Percentiles rank a stretch among this genome's conserved stretches.
Evolutionary conservation across 2,113 vertebrate species (phyloP).

Genomic region (Sporophila hypoxantha): DNA sequence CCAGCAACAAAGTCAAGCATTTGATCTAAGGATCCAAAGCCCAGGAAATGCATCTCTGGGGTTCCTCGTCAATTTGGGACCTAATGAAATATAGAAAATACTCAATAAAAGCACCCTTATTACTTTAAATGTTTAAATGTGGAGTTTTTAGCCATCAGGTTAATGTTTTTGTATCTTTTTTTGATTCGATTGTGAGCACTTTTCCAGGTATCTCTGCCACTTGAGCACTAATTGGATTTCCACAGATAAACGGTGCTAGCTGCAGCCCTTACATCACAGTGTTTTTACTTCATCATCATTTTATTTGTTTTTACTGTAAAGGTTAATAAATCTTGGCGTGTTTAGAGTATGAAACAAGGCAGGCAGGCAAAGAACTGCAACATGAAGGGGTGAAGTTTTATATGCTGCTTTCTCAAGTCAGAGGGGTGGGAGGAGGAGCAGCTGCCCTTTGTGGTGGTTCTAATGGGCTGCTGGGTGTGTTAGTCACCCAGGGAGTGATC

Average conservation of each 20-base stretch:
- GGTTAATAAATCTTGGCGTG: constrained; percentile 75
- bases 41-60: constrained; percentile 74
- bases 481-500: constrained; percentile 32
- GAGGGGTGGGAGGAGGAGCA: constrained; percentile 9
- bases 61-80: constrained; percentile 71
- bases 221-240: constrained; percentile 94
- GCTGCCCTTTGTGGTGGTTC: constrained; percentile 31
- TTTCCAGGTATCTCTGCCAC: constrained; percentile 95
- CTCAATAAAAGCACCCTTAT: constrained; percentile 80
- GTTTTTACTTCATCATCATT: constrained; percentile 73
- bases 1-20: constrained; percentile 34
- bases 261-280: constrained; percentile 74
- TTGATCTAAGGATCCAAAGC: constrained; percentile 66
- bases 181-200: constrained; percentile 96
- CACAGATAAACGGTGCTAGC: constrained; percentile 89
- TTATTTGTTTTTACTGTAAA: constrained; percentile 84
- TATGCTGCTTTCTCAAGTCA: constrained; percentile 30
- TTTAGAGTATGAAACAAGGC: constrained; percentile 63
- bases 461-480: constrained; percentile 48
- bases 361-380: constrained; percentile 6
- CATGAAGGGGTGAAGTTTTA: constrained; percentile 8
- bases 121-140: constrained; percentile 80
- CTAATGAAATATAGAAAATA: constrained; percentile 81
- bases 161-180: constrained; percentile 89
- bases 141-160: constrained; percentile 82